Evolutionary conservation across 2,888 invertebrate species (phyloP).

Genomic region (Nemotelus pantherinus): DNA sequence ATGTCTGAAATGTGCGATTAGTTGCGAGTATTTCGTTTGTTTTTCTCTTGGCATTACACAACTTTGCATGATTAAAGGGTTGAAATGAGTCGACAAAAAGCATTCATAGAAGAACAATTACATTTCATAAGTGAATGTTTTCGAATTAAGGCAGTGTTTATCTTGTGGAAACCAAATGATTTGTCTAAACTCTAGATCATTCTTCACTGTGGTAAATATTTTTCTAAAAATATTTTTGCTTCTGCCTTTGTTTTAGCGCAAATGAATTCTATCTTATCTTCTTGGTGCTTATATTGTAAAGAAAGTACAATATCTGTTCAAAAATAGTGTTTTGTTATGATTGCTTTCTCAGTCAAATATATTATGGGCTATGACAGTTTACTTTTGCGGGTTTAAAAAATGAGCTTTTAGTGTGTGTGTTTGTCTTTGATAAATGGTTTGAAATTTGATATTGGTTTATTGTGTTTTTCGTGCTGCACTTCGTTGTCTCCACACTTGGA

Average conservation of each 20-base stretch:
- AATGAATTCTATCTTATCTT: too few relatives aligned
- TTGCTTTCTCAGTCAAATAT: neutral
- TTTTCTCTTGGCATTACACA: neutral
- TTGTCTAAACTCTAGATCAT: too few relatives aligned
- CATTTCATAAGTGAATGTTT: conserved; percentile 14
- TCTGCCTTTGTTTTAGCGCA: too few relatives aligned
- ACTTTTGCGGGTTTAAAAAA: neutral
- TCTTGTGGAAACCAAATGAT: too few relatives aligned
- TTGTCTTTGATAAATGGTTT: conserved; percentile 52
- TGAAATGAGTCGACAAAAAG: too few relatives aligned
- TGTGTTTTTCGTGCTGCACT: conserved; percentile 76
- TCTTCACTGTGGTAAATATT: too few relatives aligned
- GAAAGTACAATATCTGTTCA: neutral
- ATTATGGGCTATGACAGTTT: neutral
- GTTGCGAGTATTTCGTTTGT: conserved; percentile 27
- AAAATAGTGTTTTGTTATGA: neutral
- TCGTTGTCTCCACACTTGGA: conserved; percentile 84
- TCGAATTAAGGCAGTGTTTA: conserved; percentile 27
- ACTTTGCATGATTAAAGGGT: too few relatives aligned
- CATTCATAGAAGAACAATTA: too few relatives aligned
- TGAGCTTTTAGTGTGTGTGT: conserved; percentile 53
- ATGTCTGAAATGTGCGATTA: too few relatives aligned
- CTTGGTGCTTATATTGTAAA: too few relatives aligned
- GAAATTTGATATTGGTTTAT: conserved; percentile 61
- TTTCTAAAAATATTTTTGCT: conserved; percentile 13